Percentiles rank a stretch among this genome's conserved stretches.
phyloP scores from a whole-genome alignment of 2,797 vertebrate genomes.

The Melanotaenia pygmaea region DNA sequence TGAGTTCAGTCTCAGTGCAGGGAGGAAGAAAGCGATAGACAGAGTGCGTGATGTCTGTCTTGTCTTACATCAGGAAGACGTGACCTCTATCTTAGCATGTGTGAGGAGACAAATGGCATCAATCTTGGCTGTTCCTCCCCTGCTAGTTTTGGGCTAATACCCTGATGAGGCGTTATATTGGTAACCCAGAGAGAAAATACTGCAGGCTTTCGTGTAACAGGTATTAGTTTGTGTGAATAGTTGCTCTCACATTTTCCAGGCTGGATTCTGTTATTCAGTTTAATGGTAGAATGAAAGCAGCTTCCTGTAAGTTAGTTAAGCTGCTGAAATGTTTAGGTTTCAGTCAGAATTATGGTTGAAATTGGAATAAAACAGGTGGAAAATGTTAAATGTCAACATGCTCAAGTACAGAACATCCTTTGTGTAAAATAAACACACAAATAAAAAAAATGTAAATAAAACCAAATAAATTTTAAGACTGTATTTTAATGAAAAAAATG shows the following conservation, averaged over 20 bases:
- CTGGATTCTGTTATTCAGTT: not conserved
- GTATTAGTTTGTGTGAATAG: slow-evolving; percentile 17
- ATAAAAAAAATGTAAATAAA: not conserved
- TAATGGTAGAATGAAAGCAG: not conserved
- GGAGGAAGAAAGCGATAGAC: slow-evolving; percentile 6
- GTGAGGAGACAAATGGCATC: slow-evolving; percentile 55
- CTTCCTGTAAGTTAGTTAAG: not conserved
- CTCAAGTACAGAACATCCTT: too few species aligned
- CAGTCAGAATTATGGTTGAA: not conserved
- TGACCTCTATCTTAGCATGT: slow-evolving; percentile 56
- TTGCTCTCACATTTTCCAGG: slow-evolving; percentile 2
- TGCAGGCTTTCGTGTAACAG: slow-evolving; percentile 8
- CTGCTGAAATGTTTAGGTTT: not conserved
- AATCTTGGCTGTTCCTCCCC: slow-evolving; percentile 44
- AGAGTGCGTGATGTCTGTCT: slow-evolving; percentile 40
- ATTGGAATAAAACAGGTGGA: not conserved
- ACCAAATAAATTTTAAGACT: not conserved
- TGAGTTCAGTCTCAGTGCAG: slow-evolving; percentile 14
- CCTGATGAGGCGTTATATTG: slow-evolving; percentile 44
- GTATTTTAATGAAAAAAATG: not conserved
- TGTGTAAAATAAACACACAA: not conserved
- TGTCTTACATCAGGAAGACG: slow-evolving; percentile 48
- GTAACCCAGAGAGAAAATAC: slow-evolving; percentile 41
- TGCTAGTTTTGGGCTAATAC: slow-evolving; percentile 35
- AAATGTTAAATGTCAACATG: not conserved